These are phyloP conservation scores for Mythimna ferrago DNA, from an alignment of 2,888 invertebrate species.

Conservation along the genomic window DNA sequence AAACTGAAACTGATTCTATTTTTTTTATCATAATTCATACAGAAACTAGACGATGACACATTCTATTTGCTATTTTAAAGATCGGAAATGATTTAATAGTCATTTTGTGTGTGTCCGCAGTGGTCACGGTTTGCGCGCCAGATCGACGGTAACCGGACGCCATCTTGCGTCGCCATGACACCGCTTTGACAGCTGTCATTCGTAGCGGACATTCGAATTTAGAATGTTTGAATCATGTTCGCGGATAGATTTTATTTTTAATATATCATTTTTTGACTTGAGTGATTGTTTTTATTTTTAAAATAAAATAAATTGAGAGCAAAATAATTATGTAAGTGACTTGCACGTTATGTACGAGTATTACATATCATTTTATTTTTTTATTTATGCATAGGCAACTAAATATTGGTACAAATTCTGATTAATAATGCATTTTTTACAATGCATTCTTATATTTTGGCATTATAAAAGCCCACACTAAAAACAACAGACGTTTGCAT, in stretches of 20 bases:
- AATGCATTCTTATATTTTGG: too few relatives aligned
- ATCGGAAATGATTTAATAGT: constrained; percentile 85
- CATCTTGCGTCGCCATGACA: constrained; percentile 85
- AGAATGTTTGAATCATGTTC: constrained; percentile 83
- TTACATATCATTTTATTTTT: not conserved
- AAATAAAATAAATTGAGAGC: not conserved
- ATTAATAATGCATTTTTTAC: too few relatives aligned
- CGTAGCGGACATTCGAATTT: constrained; percentile 86
- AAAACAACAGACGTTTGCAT: too few relatives aligned
- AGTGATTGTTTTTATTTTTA: constrained; percentile 35
- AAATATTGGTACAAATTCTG: not conserved
- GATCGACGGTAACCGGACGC: constrained; percentile 89
- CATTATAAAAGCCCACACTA: too few relatives aligned
- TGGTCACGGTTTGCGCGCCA: constrained; percentile 80
- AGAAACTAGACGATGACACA: constrained; percentile 60
- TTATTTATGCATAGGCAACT: not conserved
- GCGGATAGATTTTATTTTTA: constrained; percentile 63
- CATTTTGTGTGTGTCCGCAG: constrained; percentile 77
- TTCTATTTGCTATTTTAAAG: constrained; percentile 78
- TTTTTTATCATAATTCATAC: constrained; percentile 35
- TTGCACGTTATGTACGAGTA: not conserved
- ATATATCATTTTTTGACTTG: constrained; percentile 55
- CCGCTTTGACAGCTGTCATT: constrained; percentile 89
- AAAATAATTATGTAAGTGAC: not conserved
- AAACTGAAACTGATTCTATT: constrained; percentile 21